Evolutionary conservation across 2,888 invertebrate species (phyloP).

Genomic region (Netelia melanura): DNA sequence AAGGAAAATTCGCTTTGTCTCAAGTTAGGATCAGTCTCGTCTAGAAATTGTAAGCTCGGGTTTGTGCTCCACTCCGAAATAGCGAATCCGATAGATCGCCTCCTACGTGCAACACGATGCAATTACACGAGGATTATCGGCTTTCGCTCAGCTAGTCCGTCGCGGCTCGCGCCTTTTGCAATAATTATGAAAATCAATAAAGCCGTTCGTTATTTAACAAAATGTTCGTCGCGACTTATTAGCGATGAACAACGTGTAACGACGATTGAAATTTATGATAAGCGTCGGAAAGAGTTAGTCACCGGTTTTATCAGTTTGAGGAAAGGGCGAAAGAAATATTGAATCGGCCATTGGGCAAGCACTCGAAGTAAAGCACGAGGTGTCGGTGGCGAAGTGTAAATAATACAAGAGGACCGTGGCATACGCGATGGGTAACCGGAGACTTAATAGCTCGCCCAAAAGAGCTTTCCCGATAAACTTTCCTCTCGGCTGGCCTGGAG

Average conservation of each 20-base stretch:
- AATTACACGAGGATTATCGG: constrained; percentile 31
- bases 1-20: neutral
- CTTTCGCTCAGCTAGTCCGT: constrained; percentile 9
- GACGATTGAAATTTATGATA: constrained; percentile 49
- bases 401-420: constrained; percentile 25
- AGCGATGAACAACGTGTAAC: neutral
- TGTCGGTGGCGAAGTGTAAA: constrained; percentile 40
- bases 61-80: neutral
- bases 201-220: constrained; percentile 12
- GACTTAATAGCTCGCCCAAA: constrained; percentile 40
- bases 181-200: constrained; percentile 49
- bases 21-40: neutral
- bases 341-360: neutral
- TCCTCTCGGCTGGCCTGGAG: constrained; percentile 34
- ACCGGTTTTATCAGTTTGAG: neutral
- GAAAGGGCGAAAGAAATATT: neutral
- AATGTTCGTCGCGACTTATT: neutral
- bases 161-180: neutral
- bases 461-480: constrained; percentile 60
- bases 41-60: neutral
- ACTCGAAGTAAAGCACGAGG: constrained; percentile 5
- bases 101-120: neutral
- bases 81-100: neutral
- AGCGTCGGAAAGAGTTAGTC: neutral
- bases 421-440: neutral